A percentile compares a stretch with the other conserved stretches of the same genome.
Evolutionary conservation across 2,797 vertebrate genomes (phyloP).

Genomic region (Myotis planiceps): DNA sequence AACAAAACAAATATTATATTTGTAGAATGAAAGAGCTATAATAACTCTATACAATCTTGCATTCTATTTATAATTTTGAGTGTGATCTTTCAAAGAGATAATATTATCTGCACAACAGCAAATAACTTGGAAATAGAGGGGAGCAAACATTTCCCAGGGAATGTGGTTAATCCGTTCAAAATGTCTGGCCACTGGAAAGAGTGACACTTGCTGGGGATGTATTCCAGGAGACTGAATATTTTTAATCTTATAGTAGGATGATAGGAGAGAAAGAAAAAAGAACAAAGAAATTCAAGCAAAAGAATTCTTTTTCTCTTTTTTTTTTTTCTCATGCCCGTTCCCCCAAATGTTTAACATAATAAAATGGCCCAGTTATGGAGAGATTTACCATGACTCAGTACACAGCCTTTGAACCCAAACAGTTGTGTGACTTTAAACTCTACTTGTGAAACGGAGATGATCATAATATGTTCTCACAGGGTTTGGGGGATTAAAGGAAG

Average conservation of each 20-base stretch:
- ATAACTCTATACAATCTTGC: not conserved
- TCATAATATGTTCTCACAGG: not conserved
- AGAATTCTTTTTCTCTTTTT: not conserved
- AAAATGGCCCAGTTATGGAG: not conserved
- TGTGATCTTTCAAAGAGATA: constrained; percentile 22
- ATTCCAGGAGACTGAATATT: not conserved
- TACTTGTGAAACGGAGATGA: not conserved
- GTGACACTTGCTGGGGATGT: not conserved
- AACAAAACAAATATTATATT: constrained; percentile 42
- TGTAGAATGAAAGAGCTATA: constrained; percentile 23
- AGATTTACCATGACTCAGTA: not conserved
- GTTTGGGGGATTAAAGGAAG: not conserved
- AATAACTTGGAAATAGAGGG: not conserved
- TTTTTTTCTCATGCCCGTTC: not conserved
- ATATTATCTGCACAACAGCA: constrained; percentile 42
- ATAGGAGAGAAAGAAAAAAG: not conserved
- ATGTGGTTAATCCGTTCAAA: constrained; percentile 19
- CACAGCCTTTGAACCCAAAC: not conserved
- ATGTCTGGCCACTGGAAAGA: not conserved
- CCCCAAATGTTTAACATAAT: constrained; percentile 13
- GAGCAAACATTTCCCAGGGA: not conserved
- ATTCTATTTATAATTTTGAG: constrained; percentile 3
- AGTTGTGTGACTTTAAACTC: not conserved
- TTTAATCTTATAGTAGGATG: not conserved
- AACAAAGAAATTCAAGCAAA: not conserved